Evolutionary conservation across 2,797 vertebrate genomes (phyloP), one percentile per base, ranked within the genome.

Genomic region (Buphagus erythrorhynchus): DNA sequence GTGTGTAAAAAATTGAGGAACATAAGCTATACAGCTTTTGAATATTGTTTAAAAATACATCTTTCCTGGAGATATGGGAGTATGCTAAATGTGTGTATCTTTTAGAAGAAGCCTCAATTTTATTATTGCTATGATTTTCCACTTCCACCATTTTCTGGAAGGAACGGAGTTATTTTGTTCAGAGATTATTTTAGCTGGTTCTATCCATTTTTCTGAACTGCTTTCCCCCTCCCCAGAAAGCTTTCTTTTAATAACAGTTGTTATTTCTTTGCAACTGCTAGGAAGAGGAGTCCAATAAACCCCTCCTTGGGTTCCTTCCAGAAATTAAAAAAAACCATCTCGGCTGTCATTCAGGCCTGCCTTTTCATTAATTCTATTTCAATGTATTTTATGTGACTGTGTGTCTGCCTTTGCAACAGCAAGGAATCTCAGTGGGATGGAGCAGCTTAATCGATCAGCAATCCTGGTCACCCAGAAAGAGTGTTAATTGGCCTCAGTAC

Each of bases 281-380:
- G 48, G 63, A 95, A 88, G 59, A 91, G 40, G 65, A 93, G 69
- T 52, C 87, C 58, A 91, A 91, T 91, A 96, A 97, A 68, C 61
- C 28, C 43, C 59, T 86, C 76, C 49, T 95, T 83, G 67, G 38
- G 31, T 86, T 93, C 52, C 38, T 97, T 95, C 80, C 65, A 93
- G 82, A 94, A 96, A 93, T 58, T 65, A 93, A 86, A 86, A 73
- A 14, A 1, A 20, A 76, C 6, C 11, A 57, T 88, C 88, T 97
- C 14, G 0, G 42, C 93, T 96, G 80, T 92, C 93, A 92, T 82
- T 96, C 95, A 93, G 82, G n/a, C 75, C 91, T 90, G 66, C 80
- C 80, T 95, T 96, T 97, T 94, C 95, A 93, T 97, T 97, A 97
- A 94, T 95, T 97, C 87, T 90, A 20, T 95, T 96, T 96, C 86